phyloP scores from a whole-genome alignment of 1,140 invertebrate genomes.

The Prorops nasuta region DNA sequence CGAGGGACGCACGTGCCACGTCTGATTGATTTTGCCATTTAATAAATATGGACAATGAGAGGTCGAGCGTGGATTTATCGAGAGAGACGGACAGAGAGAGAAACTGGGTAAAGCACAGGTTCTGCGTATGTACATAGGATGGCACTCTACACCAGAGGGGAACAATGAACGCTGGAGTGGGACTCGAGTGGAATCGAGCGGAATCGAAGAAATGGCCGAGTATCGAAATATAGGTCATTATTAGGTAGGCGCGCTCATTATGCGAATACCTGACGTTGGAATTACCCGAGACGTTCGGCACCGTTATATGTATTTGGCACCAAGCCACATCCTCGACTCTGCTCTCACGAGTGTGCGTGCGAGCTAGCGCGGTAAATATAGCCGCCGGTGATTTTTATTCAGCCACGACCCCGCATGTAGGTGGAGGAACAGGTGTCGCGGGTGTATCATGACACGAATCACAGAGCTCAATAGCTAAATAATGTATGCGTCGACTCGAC shows the following conservation, averaged over 20 bases:
- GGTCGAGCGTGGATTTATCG: too few relatives aligned
- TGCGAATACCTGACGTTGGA: slow-evolving; percentile 28
- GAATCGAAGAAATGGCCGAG: too few relatives aligned
- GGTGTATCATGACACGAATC: slow-evolving; percentile 21
- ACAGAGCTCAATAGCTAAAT: background rate
- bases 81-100: too few relatives aligned
- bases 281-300: slow-evolving; percentile 26
- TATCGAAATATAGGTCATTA: too few relatives aligned
- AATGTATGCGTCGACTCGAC: background rate
- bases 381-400: slow-evolving; percentile 29
- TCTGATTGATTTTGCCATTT: too few relatives aligned
- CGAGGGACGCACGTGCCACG: too few relatives aligned
- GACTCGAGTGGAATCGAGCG: too few relatives aligned
- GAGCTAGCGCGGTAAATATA: slow-evolving; percentile 22
- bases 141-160: too few relatives aligned
- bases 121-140: too few relatives aligned
- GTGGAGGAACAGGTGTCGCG: slow-evolving; percentile 22
- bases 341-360: slow-evolving; percentile 10
- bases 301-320: slow-evolving; percentile 49
- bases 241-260: slow-evolving; percentile 29
- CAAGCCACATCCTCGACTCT: slow-evolving; percentile 25
- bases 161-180: too few relatives aligned
- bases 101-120: too few relatives aligned
- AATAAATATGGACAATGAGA: too few relatives aligned
- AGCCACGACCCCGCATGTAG: slow-evolving; percentile 13